Conservation (phyloP, 2,888 invertebrate species). For the Hypercompe scribonia region DNA sequence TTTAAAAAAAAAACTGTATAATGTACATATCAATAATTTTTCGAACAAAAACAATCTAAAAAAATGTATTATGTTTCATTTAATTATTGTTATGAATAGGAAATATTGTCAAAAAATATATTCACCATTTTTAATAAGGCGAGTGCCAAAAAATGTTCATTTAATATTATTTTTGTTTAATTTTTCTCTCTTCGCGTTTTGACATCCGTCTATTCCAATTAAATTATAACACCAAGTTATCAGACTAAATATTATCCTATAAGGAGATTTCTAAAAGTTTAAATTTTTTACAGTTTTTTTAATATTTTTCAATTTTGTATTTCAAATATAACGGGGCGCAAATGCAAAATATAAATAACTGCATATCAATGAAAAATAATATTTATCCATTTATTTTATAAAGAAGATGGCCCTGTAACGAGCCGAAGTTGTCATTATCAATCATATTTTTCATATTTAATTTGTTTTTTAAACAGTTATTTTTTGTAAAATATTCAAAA, state of each 20-base stretch:
- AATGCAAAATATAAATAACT: not conserved
- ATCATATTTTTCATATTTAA: no score
- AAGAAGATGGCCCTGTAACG: not conserved
- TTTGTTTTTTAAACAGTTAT: not conserved
- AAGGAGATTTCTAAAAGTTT: slow-evolving; percentile 73
- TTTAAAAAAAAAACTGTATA: slow-evolving; percentile 3
- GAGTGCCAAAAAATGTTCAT: slow-evolving; percentile 60
- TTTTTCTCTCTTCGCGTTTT: slow-evolving; percentile 50
- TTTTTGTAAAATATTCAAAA: not conserved
- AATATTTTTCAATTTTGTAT: slow-evolving; percentile 46
- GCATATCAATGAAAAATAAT: slow-evolving; percentile 17
- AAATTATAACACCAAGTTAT: slow-evolving; percentile 79
- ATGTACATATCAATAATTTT: slow-evolving; percentile 13
- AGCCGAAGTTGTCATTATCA: no score
- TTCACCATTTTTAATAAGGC: slow-evolving; percentile 41
- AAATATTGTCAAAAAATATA: slow-evolving; percentile 14
- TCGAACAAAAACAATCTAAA: not conserved
- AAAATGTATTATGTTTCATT: slow-evolving; percentile 1
- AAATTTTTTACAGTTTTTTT: slow-evolving; percentile 65
- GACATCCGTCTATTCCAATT: slow-evolving; percentile 68
- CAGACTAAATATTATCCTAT: slow-evolving; percentile 75
- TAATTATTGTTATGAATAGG: not conserved
- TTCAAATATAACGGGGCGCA: slow-evolving; percentile 37
- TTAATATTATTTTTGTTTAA: slow-evolving; percentile 33
- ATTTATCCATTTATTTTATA: not conserved